Conservation (phyloP, 2,797 vertebrate species). For the Nothura maculosa region DNA sequence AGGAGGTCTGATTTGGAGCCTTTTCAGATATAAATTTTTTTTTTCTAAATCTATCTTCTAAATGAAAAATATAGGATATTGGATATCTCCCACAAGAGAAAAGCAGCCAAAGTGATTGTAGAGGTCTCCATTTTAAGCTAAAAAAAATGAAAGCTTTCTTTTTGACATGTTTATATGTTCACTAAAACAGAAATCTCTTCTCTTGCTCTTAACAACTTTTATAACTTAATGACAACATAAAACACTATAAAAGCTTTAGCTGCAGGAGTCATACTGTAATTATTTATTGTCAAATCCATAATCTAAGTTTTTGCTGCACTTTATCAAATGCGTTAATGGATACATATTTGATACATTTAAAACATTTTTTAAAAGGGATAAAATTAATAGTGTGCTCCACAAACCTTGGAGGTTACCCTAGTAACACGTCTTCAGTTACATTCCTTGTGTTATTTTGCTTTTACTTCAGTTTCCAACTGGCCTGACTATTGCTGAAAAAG, state of each 20-base stretch:
- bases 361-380: neutral
- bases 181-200: neutral
- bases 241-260: neutral
- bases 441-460: neutral
- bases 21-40: neutral
- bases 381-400: neutral
- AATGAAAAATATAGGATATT: neutral
- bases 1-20: neutral
- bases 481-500: neutral
- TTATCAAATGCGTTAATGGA: neutral
- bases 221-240: neutral
- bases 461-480: neutral
- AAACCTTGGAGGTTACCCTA: neutral
- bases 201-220: neutral
- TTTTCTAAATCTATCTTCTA: neutral
- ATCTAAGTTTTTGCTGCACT: neutral
- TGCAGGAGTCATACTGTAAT: neutral
- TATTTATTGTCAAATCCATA: neutral
- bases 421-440: accelerated
- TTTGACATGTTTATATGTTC: neutral
- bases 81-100: neutral
- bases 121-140: too few relatives aligned
- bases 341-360: neutral
- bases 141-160: neutral
- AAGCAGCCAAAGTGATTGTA: neutral